These are phyloP conservation scores for Dynastes maya DNA, from an alignment of 2,888 invertebrate genomes.

Conservation along the genomic window DNA sequence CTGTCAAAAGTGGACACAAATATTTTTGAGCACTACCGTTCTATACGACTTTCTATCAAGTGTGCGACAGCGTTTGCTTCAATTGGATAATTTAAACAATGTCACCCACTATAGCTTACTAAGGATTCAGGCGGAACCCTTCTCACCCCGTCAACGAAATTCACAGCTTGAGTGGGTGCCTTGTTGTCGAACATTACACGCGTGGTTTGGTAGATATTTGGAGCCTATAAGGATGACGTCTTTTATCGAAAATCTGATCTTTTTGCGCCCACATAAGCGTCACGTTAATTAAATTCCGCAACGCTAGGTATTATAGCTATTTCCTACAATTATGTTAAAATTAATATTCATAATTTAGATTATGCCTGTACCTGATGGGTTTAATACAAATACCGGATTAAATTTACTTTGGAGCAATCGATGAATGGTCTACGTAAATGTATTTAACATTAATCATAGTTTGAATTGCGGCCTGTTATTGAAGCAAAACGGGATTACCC, in stretches of 20 bases:
- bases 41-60: slow-evolving; percentile 6
- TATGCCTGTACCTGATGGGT: neutral
- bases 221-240: no score
- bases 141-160: neutral
- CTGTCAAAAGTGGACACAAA: slow-evolving; percentile 48
- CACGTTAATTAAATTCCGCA: no score
- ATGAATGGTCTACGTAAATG: slow-evolving; percentile 45
- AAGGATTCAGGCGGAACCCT: no score
- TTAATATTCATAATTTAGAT: slow-evolving; percentile 20
- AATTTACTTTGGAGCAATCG: slow-evolving; percentile 41
- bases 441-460: slow-evolving; percentile 55
- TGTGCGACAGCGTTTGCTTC: slow-evolving; percentile 10
- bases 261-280: no score
- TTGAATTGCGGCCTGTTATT: slow-evolving; percentile 59
- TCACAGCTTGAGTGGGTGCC: slow-evolving; percentile 25
- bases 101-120: neutral
- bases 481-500: slow-evolving; percentile 63
- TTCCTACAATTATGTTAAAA: neutral
- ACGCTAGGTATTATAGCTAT: no score
- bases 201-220: slow-evolving; percentile 19
- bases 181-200: slow-evolving; percentile 33
- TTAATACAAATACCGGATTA: slow-evolving; percentile 28
- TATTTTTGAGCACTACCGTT: slow-evolving; percentile 32
- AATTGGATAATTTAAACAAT: slow-evolving; percentile 36
- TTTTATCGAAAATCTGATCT: neutral